A percentile compares a stretch with the other conserved stretches of the same genome.
phyloP scores from a whole-genome alignment of 2,113 vertebrate genomes.

The Capreolus pygargus region DNA sequence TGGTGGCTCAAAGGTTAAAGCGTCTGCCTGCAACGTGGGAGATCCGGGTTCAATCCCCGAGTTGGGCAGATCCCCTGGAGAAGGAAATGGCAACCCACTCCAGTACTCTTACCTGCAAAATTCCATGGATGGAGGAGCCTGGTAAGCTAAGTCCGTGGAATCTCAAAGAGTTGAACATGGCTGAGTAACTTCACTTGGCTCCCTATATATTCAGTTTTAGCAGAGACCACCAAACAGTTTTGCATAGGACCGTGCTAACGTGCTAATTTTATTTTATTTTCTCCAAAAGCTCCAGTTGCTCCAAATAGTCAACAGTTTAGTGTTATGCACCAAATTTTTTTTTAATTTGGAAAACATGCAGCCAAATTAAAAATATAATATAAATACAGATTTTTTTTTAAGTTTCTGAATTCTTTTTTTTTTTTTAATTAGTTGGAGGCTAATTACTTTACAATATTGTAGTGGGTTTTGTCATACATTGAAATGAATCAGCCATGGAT shows the following conservation, averaged over 20 bases:
- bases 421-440: too few species aligned
- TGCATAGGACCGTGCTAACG: rapidly evolving
- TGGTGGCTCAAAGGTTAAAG: neutral
- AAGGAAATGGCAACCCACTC: neutral
- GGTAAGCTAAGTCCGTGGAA: neutral
- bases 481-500: too few species aligned
- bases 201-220: too few species aligned
- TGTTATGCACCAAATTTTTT: neutral
- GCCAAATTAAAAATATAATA: neutral
- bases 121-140: neutral
- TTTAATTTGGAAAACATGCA: neutral
- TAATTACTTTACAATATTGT: too few species aligned
- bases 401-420: too few species aligned
- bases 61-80: neutral
- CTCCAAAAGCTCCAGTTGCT: neutral
- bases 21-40: neutral
- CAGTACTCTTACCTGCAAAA: neutral
- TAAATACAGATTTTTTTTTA: neutral
- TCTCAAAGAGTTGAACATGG: neutral
- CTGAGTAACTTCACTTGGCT: neutral
- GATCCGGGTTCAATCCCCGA: rapidly evolving
- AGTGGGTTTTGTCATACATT: too few species aligned
- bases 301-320: neutral
- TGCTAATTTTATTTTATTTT: neutral
- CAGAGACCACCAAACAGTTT: neutral